phyloP scores from a whole-genome alignment of 2,113 vertebrate species.

The Saguinus midas region DNA sequence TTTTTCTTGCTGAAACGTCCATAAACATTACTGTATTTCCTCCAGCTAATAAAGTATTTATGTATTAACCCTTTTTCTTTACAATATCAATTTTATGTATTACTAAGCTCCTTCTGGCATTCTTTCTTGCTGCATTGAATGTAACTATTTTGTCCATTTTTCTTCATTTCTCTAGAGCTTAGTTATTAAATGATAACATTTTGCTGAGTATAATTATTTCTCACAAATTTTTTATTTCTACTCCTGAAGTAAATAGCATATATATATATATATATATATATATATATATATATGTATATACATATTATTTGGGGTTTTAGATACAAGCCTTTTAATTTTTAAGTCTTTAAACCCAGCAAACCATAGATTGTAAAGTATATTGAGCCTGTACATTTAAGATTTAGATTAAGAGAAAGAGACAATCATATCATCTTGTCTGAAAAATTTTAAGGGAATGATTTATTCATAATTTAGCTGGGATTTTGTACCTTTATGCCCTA shows the following conservation, averaged over 20 bases:
- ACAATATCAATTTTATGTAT: not conserved
- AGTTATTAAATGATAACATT: constrained; percentile 8
- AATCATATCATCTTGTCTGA: not conserved
- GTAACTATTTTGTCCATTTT: not conserved
- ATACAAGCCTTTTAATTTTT: not conserved
- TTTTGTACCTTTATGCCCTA: not conserved
- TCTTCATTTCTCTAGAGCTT: not conserved
- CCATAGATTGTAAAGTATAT: not conserved
- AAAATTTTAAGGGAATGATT: not conserved
- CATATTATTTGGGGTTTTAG: not conserved
- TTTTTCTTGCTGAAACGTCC: not conserved
- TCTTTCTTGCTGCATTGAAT: not conserved
- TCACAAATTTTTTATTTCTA: not conserved
- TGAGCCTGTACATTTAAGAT: not conserved
- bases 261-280: not conserved
- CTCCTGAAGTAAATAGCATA: not conserved
- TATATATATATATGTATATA: not conserved
- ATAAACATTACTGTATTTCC: not conserved
- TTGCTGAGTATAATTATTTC: constrained; percentile 25
- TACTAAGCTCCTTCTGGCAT: not conserved
- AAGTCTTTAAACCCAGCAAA: not conserved
- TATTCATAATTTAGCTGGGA: not conserved
- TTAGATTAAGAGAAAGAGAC: not conserved
- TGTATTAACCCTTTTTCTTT: not conserved
- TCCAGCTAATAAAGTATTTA: not conserved